Percentiles rank a stretch among this genome's conserved stretches.
These are phyloP conservation scores for Sympetrum striolatum DNA, from an alignment of 2,888 invertebrate genomes.

Conservation along the genomic window DNA sequence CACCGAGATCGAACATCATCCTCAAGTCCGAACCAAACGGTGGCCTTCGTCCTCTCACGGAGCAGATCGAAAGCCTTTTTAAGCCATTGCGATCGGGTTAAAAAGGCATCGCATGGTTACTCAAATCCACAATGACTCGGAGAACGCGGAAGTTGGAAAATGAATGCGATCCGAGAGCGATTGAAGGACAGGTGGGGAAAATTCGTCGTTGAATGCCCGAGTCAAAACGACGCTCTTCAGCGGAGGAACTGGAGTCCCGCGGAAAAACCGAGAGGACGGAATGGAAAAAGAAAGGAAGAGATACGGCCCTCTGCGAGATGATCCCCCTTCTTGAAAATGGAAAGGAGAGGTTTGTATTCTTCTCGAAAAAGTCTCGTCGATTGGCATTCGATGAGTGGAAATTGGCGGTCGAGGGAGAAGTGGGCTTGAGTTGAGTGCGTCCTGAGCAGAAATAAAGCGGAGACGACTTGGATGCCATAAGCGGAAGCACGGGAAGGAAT, in stretches of 20 bases:
- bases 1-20: no score
- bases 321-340: background rate
- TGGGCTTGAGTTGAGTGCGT: background rate
- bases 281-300: background rate
- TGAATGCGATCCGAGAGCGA: background rate
- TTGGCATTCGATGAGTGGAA: background rate
- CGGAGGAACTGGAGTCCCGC: background rate
- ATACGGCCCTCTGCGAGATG: background rate
- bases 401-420: background rate
- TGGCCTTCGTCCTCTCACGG: no score
- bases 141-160: background rate
- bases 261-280: background rate
- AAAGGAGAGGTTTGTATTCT: background rate
- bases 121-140: background rate
- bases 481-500: background rate
- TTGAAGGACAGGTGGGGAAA: background rate
- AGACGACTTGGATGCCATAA: background rate
- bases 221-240: background rate
- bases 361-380: background rate
- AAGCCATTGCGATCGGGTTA: no score
- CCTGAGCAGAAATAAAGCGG: background rate
- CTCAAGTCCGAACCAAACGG: no score
- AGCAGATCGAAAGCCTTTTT: no score
- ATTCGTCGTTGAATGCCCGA: background rate
- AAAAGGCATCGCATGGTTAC: background rate